Conservation (phyloP, 2,888 invertebrate species). For the Dinocampus coccinellae region DNA sequence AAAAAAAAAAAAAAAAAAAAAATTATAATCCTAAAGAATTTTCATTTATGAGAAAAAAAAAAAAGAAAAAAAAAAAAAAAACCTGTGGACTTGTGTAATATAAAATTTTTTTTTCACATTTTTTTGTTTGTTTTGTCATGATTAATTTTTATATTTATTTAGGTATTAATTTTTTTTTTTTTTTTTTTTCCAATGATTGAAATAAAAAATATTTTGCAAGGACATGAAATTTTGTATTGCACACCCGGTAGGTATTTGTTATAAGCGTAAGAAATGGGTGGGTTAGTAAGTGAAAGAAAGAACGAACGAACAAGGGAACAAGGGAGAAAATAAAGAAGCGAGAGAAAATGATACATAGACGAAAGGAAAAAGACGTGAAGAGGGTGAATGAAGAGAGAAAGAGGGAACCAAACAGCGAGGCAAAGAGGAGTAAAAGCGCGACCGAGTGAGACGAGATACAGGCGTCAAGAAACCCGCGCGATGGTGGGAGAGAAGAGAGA, state of each 20-base stretch:
- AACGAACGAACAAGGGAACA: conserved; percentile 35
- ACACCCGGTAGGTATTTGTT: conserved; percentile 43
- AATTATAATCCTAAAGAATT: not conserved
- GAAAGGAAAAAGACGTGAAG: conserved; percentile 15
- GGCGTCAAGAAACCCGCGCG: conserved; percentile 24
- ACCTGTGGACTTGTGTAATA: no score
- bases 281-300: conserved; percentile 52
- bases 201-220: not conserved
- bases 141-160: no score
- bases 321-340: conserved; percentile 22
- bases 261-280: conserved; percentile 64
- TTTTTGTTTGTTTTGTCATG: no score
- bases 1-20: no score
- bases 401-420: no score
- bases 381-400: conserved; percentile 12
- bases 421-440: no score
- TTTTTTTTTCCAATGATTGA: not conserved
- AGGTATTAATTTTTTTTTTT: no score
- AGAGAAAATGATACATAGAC: conserved; percentile 28
- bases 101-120: not conserved
- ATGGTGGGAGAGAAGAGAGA: conserved; percentile 5
- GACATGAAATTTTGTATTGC: not conserved
- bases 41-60: not conserved
- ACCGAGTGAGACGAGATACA: conserved; percentile 31
- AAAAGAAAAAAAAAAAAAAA: not conserved